Evolutionary conservation across 2,888 invertebrate genomes (phyloP), one percentile per base, ranked within the genome.

Genomic region (Portevinia maculata): DNA sequence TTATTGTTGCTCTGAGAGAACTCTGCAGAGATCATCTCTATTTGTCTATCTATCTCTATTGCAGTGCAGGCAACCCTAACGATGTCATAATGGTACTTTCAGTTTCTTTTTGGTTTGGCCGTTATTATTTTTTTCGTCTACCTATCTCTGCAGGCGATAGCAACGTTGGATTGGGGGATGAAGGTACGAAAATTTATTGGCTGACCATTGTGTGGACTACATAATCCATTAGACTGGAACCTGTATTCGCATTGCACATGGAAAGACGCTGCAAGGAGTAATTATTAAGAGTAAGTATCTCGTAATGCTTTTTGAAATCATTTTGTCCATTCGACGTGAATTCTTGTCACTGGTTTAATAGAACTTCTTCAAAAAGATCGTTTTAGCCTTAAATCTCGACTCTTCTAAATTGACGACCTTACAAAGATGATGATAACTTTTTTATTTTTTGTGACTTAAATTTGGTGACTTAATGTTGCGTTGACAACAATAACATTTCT

Each of bases 11-110:
- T 41, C 30, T 15, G 62, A 55, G 53, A 69, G 34, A 59, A 75
- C 75, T 75, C 75, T 75, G 44, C 59, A 70, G 60, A 75, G 69
- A 81, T 81, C 81, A 74, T 57, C 57, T 55, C 64, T 62, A 64
- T 62, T 73, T 53, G 62, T 73, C 50, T 53, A 11, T 60, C 64
- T 48, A 44, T 62, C 55, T 55, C 46, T 28, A 21, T 55, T 46
- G 48, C 37, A 55, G 64, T 24, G n/a, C n/a, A 3, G 24, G 24
- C 2, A 3, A 59, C 55, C 73, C 32, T 46, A 46, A 62, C 53
- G 60, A 71, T 62, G 71, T 53, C 60, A 28, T 53, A 71, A 53
- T 62, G 37, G 1, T 41, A 64, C 28, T 28, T 19, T 30, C 13
- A 48, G 57, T 7, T 30, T n/a, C n/a, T 9, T 32, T 6, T 44